Base-by-base conservation (phyloP, 2,888 invertebrate genomes). In the Sepiola atlantica region DNA sequence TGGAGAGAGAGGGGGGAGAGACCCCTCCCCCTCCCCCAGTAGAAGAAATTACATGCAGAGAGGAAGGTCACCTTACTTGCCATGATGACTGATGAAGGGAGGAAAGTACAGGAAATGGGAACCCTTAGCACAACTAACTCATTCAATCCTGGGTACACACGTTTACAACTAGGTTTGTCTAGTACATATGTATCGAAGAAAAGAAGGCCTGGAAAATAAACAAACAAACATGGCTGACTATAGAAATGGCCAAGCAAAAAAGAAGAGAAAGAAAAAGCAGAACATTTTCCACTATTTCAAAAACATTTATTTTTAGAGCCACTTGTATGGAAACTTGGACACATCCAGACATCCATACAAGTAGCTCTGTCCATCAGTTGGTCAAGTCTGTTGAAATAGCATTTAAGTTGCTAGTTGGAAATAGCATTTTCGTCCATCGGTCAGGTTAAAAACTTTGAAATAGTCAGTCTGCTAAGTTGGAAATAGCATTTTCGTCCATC, bases 41-140 rank as follows among this genome's bases (percentile, higher is more conserved):
- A 45, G 45, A 45, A 45, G 16, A 77, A n/a, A 77, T n/a, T 77
- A n/a, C 77, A 77, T 77, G 77, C 77, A 16, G 77, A 77, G 77
- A 77, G 77, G 77, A 77, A 77, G 32, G 77, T 77, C 77, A 77
- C 77, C 77, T 77, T 77, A 77, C 77, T 77, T 77, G 77, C 77
- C 77, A 77, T 77, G 32, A 77, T 77, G n/a, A 77, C n/a, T 77
- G 77, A 77, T 77, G 77, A 77, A 77, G 77, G 77, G 32, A 77
- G 77, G 32, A 77, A n/a, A 77, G n/a, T 77, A 77, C 77, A 77
- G 77, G 77, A 77, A 77, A 32, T 77, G n/a, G 77, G 77, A 77
- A 77, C 77, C 77, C 77, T 77, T 77, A 77, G n/a, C 77, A 77
- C 77, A 77, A 77, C 77, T 77, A 77, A 77, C 77, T 77, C 77